Conservation (phyloP, 2,797 vertebrate species). For the Clarias fuscus region DNA sequence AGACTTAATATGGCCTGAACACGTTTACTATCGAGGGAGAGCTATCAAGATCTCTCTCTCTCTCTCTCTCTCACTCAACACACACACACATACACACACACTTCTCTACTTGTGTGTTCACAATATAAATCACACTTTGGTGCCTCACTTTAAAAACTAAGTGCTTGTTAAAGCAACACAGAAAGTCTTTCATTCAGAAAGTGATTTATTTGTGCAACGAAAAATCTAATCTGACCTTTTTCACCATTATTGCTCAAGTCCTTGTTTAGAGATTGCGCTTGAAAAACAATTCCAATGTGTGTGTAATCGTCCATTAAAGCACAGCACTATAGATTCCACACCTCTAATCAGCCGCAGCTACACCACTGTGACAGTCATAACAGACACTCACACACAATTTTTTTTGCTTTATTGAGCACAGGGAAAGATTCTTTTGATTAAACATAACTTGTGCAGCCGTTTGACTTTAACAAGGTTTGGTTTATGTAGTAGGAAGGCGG, state of each 20-base stretch:
- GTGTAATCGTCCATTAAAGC: too few species aligned
- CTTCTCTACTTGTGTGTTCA: neutral
- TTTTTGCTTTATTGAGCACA: too few species aligned
- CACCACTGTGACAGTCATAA: too few species aligned
- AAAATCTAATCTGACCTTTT: neutral
- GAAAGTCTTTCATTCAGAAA: neutral
- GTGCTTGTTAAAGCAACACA: neutral
- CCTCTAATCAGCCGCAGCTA: neutral
- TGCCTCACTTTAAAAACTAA: neutral
- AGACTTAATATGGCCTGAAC: constrained; percentile 28
- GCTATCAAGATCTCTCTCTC: neutral
- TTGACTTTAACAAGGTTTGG: too few species aligned
- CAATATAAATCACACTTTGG: neutral
- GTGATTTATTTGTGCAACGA: too few species aligned
- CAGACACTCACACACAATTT: too few species aligned
- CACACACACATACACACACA: neutral
- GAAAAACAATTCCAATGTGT: neutral
- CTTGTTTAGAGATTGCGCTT: neutral
- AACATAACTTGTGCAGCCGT: neutral
- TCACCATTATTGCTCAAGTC: neutral
- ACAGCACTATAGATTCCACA: neutral
- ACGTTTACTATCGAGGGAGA: neutral
- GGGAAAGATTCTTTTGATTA: neutral
- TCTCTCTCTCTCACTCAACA: neutral
- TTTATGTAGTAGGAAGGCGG: neutral